Base-by-base conservation (phyloP, 2,888 invertebrate species). In the Amorpha juglandis region DNA sequence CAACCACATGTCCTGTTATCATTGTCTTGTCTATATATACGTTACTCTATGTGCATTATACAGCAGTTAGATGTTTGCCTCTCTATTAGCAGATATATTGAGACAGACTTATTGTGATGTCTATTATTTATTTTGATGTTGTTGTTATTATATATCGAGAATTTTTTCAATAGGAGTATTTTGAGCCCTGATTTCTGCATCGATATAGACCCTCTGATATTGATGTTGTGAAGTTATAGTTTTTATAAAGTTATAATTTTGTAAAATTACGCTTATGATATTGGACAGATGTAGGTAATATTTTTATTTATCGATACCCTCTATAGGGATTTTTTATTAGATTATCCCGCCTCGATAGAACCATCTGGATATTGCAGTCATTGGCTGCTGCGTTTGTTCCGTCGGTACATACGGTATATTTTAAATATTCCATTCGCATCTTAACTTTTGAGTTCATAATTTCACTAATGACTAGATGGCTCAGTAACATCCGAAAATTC, bases 51-150 rank as follows among this genome's bases (percentile, higher is more conserved):
- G 92, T 92, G 92, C 90, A 92, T 92, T 87, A 83, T 84, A 83
- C 86, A 87, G 90, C 89, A 91, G 88, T 91, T 93, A 92, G 92
- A 88, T 91, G 90, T 91, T 89, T 88, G 90, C 87, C 89, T 91
- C 88, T 90, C 90, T 90, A 81, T 91, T 92, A 93, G 93, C 80
- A 83, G 82, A 89, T 88, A 82, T 76, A 84, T 81, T 85, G 86
- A 86, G 84, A 86, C 86, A 89, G 80, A 88, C 84, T 78, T 78
- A 74, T 42, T 90, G 87, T 91, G 83, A 89, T 90, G 91, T 90
- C 83, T 76, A 89, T 85, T 87, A 84, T 89, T 89, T 91, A 81
- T 89, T 88, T 91, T 90, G 90, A 83, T 92, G 90, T 91, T 92
- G 92, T 92, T 86, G 83, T 89, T 87, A 84, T 79, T 81, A 78